Base-by-base conservation (phyloP, 2,113 vertebrate genomes). In the Sprattus sprattus region DNA sequence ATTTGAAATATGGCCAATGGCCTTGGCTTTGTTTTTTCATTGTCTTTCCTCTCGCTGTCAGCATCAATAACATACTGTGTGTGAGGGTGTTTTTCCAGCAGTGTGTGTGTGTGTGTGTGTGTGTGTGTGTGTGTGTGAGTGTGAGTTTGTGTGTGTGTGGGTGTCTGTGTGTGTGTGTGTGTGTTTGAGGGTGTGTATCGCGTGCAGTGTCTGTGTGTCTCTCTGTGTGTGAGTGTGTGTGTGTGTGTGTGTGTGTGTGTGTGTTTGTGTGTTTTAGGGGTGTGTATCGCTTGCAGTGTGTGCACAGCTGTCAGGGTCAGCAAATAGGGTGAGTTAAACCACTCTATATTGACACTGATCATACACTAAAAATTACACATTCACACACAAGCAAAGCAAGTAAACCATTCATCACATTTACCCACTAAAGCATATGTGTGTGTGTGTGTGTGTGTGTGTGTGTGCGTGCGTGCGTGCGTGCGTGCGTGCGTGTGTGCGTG, bases 391-490 rank as follows among this genome's bases (percentile, higher is more conserved):
- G 32, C 54, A 39, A 67, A 67, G 22, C 44, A 67, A n/a, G 57
- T 20, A 83, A 11, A 83, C 49, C 10, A 57, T 57, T 54, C 47
- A 32, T 28, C 25, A 54, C 25, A 16, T 16, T 45, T 64, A 39
- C 39, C 39, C 39, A 39, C 39, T 39, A 2, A 39, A 39, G 2
- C 39, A 39, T 39, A 39, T 39, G 39, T 39, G 39, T 39, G 2
- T 39, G 6, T 67, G n/a, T 28, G 20, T 39, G 82, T 32, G 11
- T 80, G 8, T 39, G 50, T 83, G 64, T 54, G 46, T 80, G 75
- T 67, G 78, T 46, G n/a, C 82, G 45, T 81, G 54, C 15, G 57
- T 64, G 54, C 45, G 52, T 57, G 60, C 54, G 25, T 84, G 78
- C 44, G 4, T 46, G 60, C n/a, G 44, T 81, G 80, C 54, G 71